Percentiles rank a stretch among this genome's conserved stretches.
phyloP scores from a whole-genome alignment of 37 sponge, comb jelly and placozoan species.

The Aplysina aerophoba region DNA sequence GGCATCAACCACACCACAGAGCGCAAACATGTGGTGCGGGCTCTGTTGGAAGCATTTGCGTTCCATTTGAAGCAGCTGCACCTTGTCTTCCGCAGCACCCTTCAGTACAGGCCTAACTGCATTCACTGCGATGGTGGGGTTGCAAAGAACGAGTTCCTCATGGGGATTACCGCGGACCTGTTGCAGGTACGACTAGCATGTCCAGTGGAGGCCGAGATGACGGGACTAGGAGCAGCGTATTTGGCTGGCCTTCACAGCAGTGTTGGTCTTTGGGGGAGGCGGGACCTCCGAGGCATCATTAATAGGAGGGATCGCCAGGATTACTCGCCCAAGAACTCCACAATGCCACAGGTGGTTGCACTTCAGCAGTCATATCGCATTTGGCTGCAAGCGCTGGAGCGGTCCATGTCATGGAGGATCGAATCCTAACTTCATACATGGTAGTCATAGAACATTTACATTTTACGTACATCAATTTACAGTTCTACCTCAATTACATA shows the following conservation, averaged over 20 bases:
- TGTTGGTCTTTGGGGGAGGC: slow-evolving; percentile 75
- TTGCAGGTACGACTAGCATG: slow-evolving; percentile 44
- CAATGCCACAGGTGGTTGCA: neutral
- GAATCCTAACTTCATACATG: too few species aligned
- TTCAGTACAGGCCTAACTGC: slow-evolving; percentile 28
- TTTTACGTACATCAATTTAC: too few species aligned
- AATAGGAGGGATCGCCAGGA: slow-evolving; percentile 31
- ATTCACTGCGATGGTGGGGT: slow-evolving; percentile 88
- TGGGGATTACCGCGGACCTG: slow-evolving; percentile 64
- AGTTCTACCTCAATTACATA: too few species aligned
- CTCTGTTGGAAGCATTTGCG: slow-evolving; percentile 86
- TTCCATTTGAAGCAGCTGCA: slow-evolving; percentile 69
- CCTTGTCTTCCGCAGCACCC: slow-evolving; percentile 38
- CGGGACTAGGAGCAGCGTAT: slow-evolving; percentile 78
- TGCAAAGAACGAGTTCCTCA: slow-evolving; percentile 62
- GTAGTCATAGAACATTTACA: too few species aligned
- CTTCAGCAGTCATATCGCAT: neutral
- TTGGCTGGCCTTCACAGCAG: slow-evolving; percentile 72
- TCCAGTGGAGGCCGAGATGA: slow-evolving; percentile 68
- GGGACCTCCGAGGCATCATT: slow-evolving; percentile 58
- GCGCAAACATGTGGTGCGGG: slow-evolving; percentile 71
- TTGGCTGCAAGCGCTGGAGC: slow-evolving; percentile 68
- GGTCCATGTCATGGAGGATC: slow-evolving; percentile 56
- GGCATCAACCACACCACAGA: slow-evolving; percentile 73
- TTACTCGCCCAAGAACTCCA: neutral